Conservation (phyloP, 1,140 invertebrate genomes). For the Drosophila nikananu region DNA sequence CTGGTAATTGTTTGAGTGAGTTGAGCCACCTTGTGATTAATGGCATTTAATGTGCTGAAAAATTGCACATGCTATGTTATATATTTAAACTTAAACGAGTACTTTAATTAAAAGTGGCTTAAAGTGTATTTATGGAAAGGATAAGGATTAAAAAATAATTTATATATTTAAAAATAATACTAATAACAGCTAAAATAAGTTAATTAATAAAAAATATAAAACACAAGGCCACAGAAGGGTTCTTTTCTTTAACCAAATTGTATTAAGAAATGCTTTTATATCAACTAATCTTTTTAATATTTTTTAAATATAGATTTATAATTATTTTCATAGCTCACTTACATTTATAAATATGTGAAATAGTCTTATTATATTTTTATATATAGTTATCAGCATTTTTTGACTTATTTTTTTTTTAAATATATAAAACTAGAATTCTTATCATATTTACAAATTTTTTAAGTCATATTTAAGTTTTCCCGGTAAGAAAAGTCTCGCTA, state of each 20-base stretch:
- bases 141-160: neutral
- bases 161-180: neutral
- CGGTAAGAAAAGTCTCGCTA: neutral
- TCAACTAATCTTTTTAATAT: too few relatives aligned
- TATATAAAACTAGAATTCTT: neutral
- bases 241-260: too few relatives aligned
- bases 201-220: too few relatives aligned
- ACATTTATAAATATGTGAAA: neutral
- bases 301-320: too few relatives aligned
- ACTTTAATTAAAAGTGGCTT: neutral
- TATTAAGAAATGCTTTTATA: too few relatives aligned
- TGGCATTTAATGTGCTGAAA: constrained; percentile 34
- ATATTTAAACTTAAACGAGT: constrained; percentile 3
- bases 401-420: neutral
- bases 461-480: neutral
- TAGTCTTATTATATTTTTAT: too few relatives aligned
- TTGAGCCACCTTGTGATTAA: constrained; percentile 20
- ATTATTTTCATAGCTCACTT: neutral
- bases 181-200: neutral
- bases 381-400: too few relatives aligned
- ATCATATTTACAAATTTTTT: neutral
- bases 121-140: neutral
- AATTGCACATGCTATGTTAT: constrained; percentile 27
- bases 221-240: too few relatives aligned
- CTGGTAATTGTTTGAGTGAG: constrained; percentile 31